Evolutionary conservation across 2,113 vertebrate genomes (phyloP).

Genomic region (Toxotes jaculatrix): DNA sequence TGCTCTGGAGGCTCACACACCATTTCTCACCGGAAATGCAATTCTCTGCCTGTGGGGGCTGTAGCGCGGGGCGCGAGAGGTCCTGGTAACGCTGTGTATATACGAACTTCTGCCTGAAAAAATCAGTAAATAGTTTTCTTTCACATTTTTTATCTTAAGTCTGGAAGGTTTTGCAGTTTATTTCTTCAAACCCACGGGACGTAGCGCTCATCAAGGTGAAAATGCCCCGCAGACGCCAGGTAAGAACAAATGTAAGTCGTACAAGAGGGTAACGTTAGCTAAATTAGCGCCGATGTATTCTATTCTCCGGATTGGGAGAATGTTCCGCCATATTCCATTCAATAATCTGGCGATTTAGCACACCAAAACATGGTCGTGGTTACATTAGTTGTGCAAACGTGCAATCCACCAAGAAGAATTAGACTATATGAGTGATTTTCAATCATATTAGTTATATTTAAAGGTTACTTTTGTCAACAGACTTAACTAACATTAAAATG

Average conservation of each 20-base stretch:
- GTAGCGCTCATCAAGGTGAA: constrained; percentile 2
- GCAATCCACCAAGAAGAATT: not conserved
- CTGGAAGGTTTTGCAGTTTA: not conserved
- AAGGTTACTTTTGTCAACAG: not conserved
- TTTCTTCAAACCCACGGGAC: not conserved
- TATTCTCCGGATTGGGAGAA: not conserved
- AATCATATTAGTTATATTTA: not conserved
- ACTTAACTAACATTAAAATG: not conserved
- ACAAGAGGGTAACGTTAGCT: constrained; percentile 60
- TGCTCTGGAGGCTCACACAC: not conserved
- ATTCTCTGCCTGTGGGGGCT: constrained; percentile 50
- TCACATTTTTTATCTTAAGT: not conserved
- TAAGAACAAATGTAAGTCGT: constrained; percentile 68
- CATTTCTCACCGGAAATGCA: constrained; percentile 67
- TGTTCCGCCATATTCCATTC: constrained; percentile 35
- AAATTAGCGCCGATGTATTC: constrained; percentile 43
- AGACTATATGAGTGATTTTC: fast-evolving
- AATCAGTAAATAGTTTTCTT: constrained; percentile 24
- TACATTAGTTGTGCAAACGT: not conserved
- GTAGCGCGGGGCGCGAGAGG: constrained; percentile 72
- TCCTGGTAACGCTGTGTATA: constrained; percentile 52
- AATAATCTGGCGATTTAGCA: not conserved
- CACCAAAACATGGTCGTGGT: not conserved
- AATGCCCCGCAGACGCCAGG: constrained; percentile 82
- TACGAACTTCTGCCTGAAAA: constrained; percentile 52